phyloP scores from a whole-genome alignment of 2,797 vertebrate genomes.

The Pristis pectinata region DNA sequence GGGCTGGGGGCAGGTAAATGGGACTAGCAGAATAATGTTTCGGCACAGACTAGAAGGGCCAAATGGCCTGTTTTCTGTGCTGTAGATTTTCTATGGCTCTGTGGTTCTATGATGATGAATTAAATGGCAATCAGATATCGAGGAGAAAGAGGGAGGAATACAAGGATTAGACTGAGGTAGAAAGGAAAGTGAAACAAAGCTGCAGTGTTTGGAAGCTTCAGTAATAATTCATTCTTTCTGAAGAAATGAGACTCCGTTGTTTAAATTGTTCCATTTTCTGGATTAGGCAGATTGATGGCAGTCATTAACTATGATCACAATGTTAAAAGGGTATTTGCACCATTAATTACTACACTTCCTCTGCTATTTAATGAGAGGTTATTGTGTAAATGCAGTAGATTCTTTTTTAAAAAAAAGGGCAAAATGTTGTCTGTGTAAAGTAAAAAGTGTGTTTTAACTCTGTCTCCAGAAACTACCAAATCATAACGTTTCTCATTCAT shows the following conservation, averaged over 20 bases:
- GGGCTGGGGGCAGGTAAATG: too few species aligned
- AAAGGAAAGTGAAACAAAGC: neutral
- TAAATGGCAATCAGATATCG: neutral
- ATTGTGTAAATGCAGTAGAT: neutral
- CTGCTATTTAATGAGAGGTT: neutral
- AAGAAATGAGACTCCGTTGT: neutral
- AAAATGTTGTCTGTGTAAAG: neutral
- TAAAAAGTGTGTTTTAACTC: neutral
- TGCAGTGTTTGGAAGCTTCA: neutral
- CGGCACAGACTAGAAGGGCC: too few species aligned
- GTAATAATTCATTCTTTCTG: neutral
- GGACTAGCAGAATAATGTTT: too few species aligned
- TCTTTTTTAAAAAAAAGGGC: neutral
- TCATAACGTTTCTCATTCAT: neutral
- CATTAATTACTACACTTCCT: neutral
- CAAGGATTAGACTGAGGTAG: neutral
- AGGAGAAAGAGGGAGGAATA: neutral
- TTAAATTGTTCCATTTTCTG: neutral
- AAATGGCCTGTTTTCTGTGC: too few species aligned
- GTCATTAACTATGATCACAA: neutral
- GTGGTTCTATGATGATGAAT: too few species aligned
- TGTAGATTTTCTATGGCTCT: too few species aligned
- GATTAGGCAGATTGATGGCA: neutral
- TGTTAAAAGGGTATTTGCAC: neutral
- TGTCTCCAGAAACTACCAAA: too few species aligned